Evolutionary conservation across 2,113 vertebrate genomes (phyloP), one percentile per base, ranked within the genome.

Genomic region (Callorhinus ursinus): DNA sequence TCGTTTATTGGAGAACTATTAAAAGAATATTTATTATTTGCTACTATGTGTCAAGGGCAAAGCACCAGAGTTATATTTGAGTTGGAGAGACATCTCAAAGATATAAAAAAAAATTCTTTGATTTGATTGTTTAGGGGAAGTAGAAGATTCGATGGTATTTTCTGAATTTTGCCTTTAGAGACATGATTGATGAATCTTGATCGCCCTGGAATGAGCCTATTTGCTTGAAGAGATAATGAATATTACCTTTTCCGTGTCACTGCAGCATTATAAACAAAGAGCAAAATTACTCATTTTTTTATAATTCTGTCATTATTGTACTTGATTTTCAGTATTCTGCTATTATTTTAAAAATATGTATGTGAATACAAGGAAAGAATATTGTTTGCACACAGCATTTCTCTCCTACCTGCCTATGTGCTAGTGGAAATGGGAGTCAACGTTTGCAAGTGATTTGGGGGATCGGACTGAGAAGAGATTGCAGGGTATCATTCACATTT

Each of bases 151-250:
- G 10, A 55, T 95, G 65, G 2, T 92, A 69, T 63, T 97, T 93
- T 95, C 87, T 96, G 28, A 91, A 90, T 87, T 96, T 97, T 97
- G 15, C 24, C 86, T 71, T 96, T 4, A 59, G 86, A 51, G 46
- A 6, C 16, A 46, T 63, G 18, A 88, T 72, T 36, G 59, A 71
- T 93, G 28, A 79, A 42, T 74, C 26, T 74, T 90, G n/a, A 74
- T 96, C 96, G n/a, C 81, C 42, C 72, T 93, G 46, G n/a, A 86
- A 65, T 92, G 39, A 95, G 31, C 93, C 82, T 91, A 10, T 92
- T 96, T 96, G n/a, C 53, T 82, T 36, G n/a, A 69, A 91, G 72
- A 96, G 53, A 77, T 67, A 80, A 89, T 49, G 22, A 84, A 77
- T 86, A 81, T 92, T 67, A 77, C 8, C 13, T 91, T 88, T 82